Evolutionary conservation across 2,113 vertebrate genomes (phyloP).

Genomic region (Recurvirostra avosetta): DNA sequence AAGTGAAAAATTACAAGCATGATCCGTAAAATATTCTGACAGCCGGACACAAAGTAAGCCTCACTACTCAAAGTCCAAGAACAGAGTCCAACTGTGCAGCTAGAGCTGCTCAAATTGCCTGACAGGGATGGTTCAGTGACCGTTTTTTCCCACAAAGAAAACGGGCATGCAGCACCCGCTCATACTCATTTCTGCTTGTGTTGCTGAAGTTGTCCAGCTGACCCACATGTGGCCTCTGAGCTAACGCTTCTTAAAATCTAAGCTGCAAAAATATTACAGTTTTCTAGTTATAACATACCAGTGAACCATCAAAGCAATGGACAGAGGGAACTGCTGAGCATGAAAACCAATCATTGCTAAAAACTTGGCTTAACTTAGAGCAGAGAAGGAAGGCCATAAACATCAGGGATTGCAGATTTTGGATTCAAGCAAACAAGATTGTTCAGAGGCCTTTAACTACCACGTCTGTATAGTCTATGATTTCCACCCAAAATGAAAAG

Average conservation of each 20-base stretch:
- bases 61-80: neutral
- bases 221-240: neutral
- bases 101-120: neutral
- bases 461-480: neutral
- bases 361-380: neutral
- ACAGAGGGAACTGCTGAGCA: neutral
- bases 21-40: neutral
- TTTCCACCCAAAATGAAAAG: neutral
- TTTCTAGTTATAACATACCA: neutral
- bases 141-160: neutral
- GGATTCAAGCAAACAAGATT: neutral
- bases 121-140: neutral
- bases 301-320: neutral
- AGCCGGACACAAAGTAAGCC: neutral
- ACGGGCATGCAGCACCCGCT: neutral
- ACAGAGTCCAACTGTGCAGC: neutral
- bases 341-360: neutral
- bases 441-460: neutral
- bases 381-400: neutral
- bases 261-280: neutral
- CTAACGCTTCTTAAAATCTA: neutral
- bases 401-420: neutral
- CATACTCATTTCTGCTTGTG: neutral
- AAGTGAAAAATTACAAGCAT: slow-evolving; percentile 27
- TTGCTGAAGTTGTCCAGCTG: neutral